Base-by-base conservation (phyloP, 2,888 invertebrate species). In the Mycalesis mineus region DNA sequence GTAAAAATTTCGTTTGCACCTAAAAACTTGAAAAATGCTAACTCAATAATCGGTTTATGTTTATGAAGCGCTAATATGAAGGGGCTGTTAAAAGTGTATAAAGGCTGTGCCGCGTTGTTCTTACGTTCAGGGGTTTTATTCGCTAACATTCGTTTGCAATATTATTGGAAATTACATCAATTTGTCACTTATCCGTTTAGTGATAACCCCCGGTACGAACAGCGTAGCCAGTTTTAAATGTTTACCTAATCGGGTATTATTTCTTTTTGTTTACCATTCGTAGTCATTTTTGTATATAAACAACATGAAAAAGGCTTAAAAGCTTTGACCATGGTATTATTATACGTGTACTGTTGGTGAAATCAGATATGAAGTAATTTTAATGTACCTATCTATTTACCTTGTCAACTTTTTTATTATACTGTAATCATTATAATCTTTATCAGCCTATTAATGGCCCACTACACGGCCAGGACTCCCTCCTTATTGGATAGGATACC, bases 71-170 rank as follows among this genome's bases (percentile, higher is more conserved):
- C 22, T 5, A 5, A 22, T 22, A 5, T 22, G 22, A 22, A 22
- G 22, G 22, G 5, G n/a, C n/a, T n/a, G 22, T 22, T 22, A 62
- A 73, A 31, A 47, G 47, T 40, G 40, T 56, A 37, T 31, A 42
- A 48, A 69, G 81, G 81, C 78, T 78, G 78, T 74, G 78, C 73
- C 67, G n/a, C n/a, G 57, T 69, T 37, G 28, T 41, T 41, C 31
- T 51, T 15, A 51, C 40, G 11, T 14, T 9, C 51, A 3, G 14
- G 13, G 11, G 7, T 8, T 0, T 22, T 28, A 42, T 13, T 17
- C 7, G 39, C 36, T 36, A 9, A n/a, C n/a, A n/a, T n/a, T n/a
- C n/a, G n/a, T n/a, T n/a, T n/a, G n/a, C n/a, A n/a, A n/a, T n/a
- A n/a, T 22, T 22, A 5, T 22, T 22, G 22, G 2, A 22, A 22